A percentile compares a stretch with the other conserved stretches of the same genome.
Conservation (phyloP, 2,113 vertebrate genomes). For the Melanerpes formicivorus region DNA sequence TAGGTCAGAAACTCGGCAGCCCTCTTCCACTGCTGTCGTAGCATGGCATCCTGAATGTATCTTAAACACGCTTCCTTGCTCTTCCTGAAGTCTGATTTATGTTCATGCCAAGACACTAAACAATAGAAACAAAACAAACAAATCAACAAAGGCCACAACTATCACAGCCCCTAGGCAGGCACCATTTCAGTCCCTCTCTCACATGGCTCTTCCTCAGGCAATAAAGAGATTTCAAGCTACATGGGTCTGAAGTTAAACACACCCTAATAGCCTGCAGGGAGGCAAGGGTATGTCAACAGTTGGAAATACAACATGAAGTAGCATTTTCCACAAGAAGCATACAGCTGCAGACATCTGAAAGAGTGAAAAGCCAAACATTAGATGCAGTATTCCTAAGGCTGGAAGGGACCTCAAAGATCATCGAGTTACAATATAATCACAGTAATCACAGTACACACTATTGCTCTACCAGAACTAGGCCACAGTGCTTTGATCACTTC, state of each 20-base stretch:
- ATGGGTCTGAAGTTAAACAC: neutral
- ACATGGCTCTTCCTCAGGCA: neutral
- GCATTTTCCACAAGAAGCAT: neutral
- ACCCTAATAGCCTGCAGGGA: neutral
- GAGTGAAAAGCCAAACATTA: neutral
- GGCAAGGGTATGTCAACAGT: neutral
- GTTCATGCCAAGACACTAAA: conserved; percentile 38
- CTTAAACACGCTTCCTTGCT: conserved; percentile 78
- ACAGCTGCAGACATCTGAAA: neutral
- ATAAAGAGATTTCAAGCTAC: neutral
- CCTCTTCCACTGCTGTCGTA: conserved; percentile 86
- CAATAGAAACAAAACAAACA: neutral
- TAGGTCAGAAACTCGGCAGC: conserved; percentile 83
- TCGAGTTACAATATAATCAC: too few species aligned
- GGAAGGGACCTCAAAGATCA: too few species aligned
- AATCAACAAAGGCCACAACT: neutral
- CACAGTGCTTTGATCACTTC: neutral
- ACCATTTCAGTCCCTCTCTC: neutral
- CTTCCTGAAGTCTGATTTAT: conserved; percentile 75
- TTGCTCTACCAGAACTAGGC: neutral
- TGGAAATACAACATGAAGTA: neutral
- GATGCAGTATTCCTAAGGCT: too few species aligned
- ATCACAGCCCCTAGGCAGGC: neutral
- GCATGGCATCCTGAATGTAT: conserved; percentile 83
- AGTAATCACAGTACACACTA: neutral